These are phyloP conservation scores for Tympanoctomys barrerae DNA, from an alignment of 2,797 vertebrate species.

Conservation along the genomic window DNA sequence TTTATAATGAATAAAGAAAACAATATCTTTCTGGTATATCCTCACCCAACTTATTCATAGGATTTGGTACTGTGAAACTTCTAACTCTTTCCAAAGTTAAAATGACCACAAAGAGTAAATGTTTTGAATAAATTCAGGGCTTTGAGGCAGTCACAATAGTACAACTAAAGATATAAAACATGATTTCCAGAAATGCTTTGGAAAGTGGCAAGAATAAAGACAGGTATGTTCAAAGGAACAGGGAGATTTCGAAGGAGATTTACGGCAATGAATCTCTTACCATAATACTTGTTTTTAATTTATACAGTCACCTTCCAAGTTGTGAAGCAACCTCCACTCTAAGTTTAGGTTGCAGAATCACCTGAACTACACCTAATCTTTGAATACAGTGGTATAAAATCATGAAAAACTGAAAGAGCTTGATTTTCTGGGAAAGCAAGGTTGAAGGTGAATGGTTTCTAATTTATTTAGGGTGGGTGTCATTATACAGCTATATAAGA, in stretches of 20 bases:
- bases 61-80: background rate
- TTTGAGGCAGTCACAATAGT: background rate
- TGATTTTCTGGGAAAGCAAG: background rate
- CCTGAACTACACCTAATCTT: background rate
- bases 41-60: background rate
- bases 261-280: background rate
- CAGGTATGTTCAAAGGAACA: background rate
- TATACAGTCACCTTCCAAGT: background rate
- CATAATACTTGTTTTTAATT: background rate
- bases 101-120: background rate
- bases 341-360: background rate
- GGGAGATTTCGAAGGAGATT: background rate
- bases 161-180: background rate
- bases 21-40: background rate
- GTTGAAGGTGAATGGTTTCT: slow-evolving; percentile 5
- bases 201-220: background rate
- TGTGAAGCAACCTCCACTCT: background rate
- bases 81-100: background rate
- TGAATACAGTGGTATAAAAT: slow-evolving; percentile 55
- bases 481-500: slow-evolving; percentile 26
- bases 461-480: background rate
- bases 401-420: background rate
- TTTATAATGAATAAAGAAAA: too few relatives aligned
- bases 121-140: background rate
- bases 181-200: background rate